phyloP scores from a whole-genome alignment of 1,140 invertebrate genomes.

The Drepana arcuata region DNA sequence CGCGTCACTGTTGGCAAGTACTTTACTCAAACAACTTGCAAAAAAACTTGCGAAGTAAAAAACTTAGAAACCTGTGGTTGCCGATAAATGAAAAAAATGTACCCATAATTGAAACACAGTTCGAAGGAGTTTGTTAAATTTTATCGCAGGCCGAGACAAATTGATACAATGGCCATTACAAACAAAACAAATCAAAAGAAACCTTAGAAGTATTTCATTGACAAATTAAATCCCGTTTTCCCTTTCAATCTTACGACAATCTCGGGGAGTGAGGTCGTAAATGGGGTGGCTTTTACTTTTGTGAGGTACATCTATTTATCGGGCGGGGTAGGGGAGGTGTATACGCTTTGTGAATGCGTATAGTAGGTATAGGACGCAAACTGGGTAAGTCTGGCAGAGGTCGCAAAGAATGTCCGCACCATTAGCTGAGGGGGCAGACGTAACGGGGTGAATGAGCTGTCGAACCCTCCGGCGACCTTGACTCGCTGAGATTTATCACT shows the following conservation, averaged over 20 bases:
- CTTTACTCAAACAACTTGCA: no score
- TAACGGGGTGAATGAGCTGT: conserved; percentile 56
- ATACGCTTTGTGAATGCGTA: conserved; percentile 17
- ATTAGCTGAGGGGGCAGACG: conserved; percentile 47
- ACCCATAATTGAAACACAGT: no score
- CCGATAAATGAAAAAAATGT: no score
- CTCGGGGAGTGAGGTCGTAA: conserved; percentile 9
- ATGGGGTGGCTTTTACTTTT: conserved; percentile 11
- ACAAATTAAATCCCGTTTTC: conserved; percentile 17
- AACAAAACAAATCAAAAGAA: conserved; percentile 12
- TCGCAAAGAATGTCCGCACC: conserved; percentile 53
- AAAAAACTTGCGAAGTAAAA: no score
- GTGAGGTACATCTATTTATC: conserved; percentile 17
- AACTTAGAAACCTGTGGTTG: no score
- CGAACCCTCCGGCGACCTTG: conserved; percentile 63
- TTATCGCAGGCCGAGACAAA: conserved; percentile 6
- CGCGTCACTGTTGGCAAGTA: no score
- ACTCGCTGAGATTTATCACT: conserved; percentile 62
- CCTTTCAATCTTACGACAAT: conserved; percentile 18
- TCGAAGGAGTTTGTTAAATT: no score
- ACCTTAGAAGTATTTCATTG: conserved; percentile 16
- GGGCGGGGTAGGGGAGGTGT: conserved; percentile 10
- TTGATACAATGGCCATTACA: conserved; percentile 7
- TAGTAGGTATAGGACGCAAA: conserved; percentile 13
- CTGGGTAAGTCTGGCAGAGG: conserved; percentile 17